phyloP scores from a whole-genome alignment of 1,140 invertebrate species.

The Euwallacea fornicatus region DNA sequence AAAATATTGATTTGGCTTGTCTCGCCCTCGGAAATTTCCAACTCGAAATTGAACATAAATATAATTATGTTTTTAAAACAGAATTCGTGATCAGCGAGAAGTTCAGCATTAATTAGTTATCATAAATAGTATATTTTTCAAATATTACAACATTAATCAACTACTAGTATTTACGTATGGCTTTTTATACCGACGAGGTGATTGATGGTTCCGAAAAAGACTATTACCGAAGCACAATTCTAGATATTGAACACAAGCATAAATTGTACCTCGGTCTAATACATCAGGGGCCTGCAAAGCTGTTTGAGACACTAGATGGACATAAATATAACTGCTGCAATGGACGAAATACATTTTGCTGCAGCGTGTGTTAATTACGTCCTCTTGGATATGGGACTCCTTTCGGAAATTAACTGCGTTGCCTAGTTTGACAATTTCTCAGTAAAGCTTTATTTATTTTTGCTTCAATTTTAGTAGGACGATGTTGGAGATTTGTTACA shows the following conservation, averaged over 20 bases:
- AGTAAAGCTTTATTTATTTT: neutral
- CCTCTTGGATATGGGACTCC: neutral
- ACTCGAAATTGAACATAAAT: neutral
- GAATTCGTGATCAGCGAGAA: neutral
- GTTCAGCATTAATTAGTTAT: too few species aligned
- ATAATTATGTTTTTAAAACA: slow-evolving; percentile 2
- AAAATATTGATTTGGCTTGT: neutral
- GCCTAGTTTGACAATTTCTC: slow-evolving; percentile 6
- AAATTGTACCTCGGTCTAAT: neutral
- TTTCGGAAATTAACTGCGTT: slow-evolving; percentile 5
- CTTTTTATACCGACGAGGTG: too few species aligned
- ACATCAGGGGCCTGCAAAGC: neutral
- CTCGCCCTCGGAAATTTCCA: neutral
- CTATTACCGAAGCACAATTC: too few species aligned
- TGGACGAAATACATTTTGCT: slow-evolving; percentile 10
- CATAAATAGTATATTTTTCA: too few species aligned
- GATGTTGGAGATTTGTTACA: too few species aligned
- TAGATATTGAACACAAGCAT: neutral
- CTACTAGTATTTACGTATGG: too few species aligned
- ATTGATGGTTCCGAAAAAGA: too few species aligned
- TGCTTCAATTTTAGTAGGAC: too few species aligned
- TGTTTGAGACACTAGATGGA: slow-evolving; percentile 6
- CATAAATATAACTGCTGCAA: slow-evolving; percentile 6
- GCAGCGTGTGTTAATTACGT: slow-evolving; percentile 5
- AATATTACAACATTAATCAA: too few species aligned